These are phyloP conservation scores for Euthynnus affinis DNA, from an alignment of 2,797 vertebrate genomes.

Conservation along the genomic window DNA sequence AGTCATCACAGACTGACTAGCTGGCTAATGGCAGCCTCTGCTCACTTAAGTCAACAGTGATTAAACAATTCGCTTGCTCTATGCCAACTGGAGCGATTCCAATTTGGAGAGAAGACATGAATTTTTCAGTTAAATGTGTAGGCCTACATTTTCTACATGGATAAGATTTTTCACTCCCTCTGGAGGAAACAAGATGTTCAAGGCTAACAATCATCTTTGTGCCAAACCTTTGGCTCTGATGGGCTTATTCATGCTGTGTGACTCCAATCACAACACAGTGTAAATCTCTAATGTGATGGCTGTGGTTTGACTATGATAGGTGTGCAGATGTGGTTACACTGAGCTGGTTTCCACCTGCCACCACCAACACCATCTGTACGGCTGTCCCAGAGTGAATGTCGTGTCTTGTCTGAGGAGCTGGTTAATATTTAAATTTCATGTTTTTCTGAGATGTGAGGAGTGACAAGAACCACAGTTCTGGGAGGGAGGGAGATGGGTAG, in stretches of 20 bases:
- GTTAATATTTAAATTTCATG: conserved; percentile 81
- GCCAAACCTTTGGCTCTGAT: neutral
- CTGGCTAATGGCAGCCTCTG: conserved; percentile 25
- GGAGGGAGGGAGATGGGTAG: conserved; percentile 26
- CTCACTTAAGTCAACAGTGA: conserved; percentile 22
- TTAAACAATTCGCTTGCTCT: conserved; percentile 32
- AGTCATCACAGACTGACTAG: conserved; percentile 14
- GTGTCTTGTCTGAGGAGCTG: conserved; percentile 55
- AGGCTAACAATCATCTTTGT: neutral
- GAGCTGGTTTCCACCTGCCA: conserved; percentile 25
- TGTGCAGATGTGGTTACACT: conserved; percentile 33
- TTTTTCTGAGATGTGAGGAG: conserved; percentile 63
- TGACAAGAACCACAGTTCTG: conserved; percentile 43
- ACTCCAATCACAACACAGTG: neutral
- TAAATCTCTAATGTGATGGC: conserved; percentile 24
- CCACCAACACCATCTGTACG: conserved; percentile 27
- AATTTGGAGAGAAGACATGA: neutral
- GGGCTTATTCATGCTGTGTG: neutral
- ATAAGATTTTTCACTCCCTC: conserved; percentile 6
- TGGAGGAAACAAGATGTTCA: neutral
- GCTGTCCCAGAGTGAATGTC: conserved; percentile 65
- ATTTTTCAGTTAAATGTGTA: conserved; percentile 33
- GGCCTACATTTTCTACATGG: neutral
- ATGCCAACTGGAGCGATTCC: conserved; percentile 31
- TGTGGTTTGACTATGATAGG: conserved; percentile 14